Conservation (phyloP, 2,113 vertebrate species). For the Regulus satrapa region DNA sequence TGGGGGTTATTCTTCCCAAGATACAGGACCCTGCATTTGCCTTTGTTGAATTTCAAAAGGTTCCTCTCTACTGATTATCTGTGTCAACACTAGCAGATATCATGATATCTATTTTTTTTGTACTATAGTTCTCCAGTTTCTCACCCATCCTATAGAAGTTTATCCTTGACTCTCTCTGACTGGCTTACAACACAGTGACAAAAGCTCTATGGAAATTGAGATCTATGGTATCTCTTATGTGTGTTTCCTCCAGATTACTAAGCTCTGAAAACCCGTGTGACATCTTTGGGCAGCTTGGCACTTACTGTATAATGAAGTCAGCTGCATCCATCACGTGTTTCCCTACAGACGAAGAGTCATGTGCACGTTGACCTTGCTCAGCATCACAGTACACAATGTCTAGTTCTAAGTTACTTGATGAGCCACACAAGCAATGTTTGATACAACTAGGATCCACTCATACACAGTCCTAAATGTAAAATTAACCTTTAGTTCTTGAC, state of each 20-base stretch:
- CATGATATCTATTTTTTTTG: neutral
- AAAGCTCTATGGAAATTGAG: neutral
- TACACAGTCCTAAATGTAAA: neutral
- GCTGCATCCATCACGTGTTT: neutral
- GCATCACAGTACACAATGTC: neutral
- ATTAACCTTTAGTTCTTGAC: neutral
- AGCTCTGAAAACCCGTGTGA: neutral
- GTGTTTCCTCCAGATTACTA: neutral
- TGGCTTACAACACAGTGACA: neutral
- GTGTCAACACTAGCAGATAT: neutral
- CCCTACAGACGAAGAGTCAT: neutral
- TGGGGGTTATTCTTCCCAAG: too few relatives aligned
- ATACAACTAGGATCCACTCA: neutral
- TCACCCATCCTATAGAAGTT: neutral
- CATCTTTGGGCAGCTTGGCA: neutral
- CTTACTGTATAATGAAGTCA: neutral
- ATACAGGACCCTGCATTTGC: neutral
- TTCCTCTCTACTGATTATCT: neutral
- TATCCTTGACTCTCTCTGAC: neutral
- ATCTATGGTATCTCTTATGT: neutral
- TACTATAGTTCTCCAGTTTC: neutral
- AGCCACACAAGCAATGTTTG: neutral
- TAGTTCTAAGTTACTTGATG: neutral
- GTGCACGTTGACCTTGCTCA: neutral
- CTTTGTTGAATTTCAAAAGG: neutral